These are phyloP conservation scores for Menura novaehollandiae DNA, from an alignment of 2,113 vertebrate species.

Conservation along the genomic window DNA sequence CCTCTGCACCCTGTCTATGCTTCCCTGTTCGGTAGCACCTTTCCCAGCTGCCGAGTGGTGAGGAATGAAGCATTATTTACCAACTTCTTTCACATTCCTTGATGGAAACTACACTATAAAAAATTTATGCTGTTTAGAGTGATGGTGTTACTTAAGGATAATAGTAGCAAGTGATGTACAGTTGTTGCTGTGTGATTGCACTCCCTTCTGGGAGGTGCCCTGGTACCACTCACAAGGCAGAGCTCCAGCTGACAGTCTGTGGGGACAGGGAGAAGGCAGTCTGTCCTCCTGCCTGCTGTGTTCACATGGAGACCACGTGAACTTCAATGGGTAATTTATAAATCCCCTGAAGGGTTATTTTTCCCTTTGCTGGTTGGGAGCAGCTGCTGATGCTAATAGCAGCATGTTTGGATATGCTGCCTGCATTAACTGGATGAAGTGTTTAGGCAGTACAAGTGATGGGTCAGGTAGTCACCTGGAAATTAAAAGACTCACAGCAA, in stretches of 20 bases:
- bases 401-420: neutral
- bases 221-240: neutral
- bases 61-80: neutral
- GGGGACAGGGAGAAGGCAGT: neutral
- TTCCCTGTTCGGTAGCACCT: neutral
- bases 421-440: neutral
- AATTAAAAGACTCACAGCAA: neutral
- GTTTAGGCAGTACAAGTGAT: neutral
- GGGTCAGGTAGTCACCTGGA: neutral
- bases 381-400: neutral
- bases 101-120: neutral
- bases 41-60: neutral
- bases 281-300: neutral
- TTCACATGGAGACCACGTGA: neutral
- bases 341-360: neutral
- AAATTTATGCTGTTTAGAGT: neutral
- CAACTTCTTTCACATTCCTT: neutral
- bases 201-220: neutral
- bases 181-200: neutral
- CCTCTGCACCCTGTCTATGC: neutral
- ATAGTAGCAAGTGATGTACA: neutral
- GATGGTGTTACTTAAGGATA: neutral
- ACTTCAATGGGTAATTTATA: neutral
- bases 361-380: neutral
- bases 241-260: neutral